Percentiles rank a stretch among this genome's conserved stretches.
Conservation (phyloP, 2,888 invertebrate species). For the Anoplius nigerrimus region DNA sequence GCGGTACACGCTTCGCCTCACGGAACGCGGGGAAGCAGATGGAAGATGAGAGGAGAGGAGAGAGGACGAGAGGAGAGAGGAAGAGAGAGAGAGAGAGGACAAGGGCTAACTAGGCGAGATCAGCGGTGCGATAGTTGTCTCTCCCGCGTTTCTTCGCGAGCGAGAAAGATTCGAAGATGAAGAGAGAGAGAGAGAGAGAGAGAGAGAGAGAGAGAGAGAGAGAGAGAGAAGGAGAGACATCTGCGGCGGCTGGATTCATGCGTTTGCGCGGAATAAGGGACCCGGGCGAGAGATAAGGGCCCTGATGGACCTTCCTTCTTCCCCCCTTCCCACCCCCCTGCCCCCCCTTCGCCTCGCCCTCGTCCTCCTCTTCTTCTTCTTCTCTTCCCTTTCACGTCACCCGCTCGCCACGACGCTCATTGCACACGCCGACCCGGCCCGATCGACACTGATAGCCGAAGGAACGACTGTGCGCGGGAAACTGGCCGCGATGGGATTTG, state of each 20-base stretch:
- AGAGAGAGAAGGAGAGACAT: constrained; percentile 42
- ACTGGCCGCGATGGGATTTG: constrained; percentile 55
- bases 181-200: constrained; percentile 30
- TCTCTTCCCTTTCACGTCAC: constrained; percentile 59
- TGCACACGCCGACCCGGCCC: constrained; percentile 59
- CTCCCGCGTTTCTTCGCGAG: constrained; percentile 56
- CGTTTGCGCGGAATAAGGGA: constrained; percentile 66
- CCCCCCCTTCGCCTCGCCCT: constrained; percentile 6
- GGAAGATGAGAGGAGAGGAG: not conserved
- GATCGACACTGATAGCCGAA: constrained; percentile 77
- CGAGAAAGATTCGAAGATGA: constrained; percentile 27
- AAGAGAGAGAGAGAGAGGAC: constrained; percentile 22
- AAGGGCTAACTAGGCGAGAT: constrained; percentile 71
- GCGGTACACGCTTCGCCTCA: no score
- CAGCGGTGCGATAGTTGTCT: constrained; percentile 66
- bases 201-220: constrained; percentile 23
- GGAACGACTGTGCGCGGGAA: constrained; percentile 51
- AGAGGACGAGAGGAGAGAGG: constrained; percentile 26
- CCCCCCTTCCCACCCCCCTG: constrained; percentile 17
- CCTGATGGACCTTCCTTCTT: constrained; percentile 56
- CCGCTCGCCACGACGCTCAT: constrained; percentile 51
- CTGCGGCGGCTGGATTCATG: constrained; percentile 57
- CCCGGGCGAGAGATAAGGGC: constrained; percentile 60
- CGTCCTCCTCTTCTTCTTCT: constrained; percentile 14
- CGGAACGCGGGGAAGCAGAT: constrained; percentile 13